These are phyloP conservation scores for Ditula angustiorana DNA, from an alignment of 2,888 invertebrate genomes.

Conservation along the genomic window DNA sequence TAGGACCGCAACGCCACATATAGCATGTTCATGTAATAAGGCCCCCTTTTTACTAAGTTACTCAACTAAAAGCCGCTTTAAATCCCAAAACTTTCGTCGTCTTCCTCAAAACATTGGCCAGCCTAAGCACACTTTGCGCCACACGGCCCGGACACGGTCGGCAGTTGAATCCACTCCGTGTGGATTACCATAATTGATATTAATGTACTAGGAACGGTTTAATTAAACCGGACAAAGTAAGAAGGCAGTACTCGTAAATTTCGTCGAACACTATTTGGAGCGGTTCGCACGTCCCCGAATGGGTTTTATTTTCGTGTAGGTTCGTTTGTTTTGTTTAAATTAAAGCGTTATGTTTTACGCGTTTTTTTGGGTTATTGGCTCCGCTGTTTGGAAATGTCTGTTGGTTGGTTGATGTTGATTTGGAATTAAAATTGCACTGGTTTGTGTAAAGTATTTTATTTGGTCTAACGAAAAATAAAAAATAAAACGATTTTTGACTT, in stretches of 20 bases:
- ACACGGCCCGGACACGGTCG: constrained; percentile 55
- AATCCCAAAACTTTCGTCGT: constrained; percentile 35
- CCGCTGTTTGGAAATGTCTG: background rate
- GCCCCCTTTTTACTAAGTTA: constrained; percentile 4
- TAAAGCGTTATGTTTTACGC: background rate
- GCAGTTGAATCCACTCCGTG: constrained; percentile 63
- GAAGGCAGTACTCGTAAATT: constrained; percentile 63
- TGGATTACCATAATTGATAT: constrained; percentile 79
- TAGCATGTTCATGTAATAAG: too few relatives aligned
- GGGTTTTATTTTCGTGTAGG: constrained; percentile 44
- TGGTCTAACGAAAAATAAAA: too few relatives aligned
- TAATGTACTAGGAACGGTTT: constrained; percentile 74
- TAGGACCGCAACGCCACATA: too few relatives aligned
- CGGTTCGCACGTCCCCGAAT: constrained; percentile 44
- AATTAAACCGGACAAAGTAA: constrained; percentile 73
- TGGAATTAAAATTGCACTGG: background rate
- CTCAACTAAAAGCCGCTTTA: background rate
- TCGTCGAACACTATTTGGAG: constrained; percentile 49
- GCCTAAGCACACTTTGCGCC: constrained; percentile 30
- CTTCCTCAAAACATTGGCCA: constrained; percentile 37
- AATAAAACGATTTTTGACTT: too few relatives aligned
- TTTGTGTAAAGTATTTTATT: too few relatives aligned
- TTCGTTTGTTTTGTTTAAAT: constrained; percentile 8
- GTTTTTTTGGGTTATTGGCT: background rate
- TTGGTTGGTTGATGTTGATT: background rate